Evolutionary conservation across 2,797 vertebrate genomes (phyloP).

Genomic region (Acanthis flammea): DNA sequence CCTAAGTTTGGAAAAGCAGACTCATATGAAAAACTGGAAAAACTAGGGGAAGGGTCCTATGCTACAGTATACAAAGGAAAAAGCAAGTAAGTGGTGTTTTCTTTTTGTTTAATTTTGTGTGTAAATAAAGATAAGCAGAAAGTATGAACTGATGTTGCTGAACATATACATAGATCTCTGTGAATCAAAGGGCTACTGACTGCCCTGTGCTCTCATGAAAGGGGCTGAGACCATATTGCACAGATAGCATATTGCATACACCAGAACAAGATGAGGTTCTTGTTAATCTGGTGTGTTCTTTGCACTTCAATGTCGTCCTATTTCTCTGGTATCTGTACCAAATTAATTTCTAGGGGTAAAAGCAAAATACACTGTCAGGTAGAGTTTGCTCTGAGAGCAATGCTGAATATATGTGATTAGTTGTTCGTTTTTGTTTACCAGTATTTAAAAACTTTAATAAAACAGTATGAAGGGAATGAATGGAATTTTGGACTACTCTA

Average conservation of each 20-base stretch:
- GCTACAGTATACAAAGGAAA: slow-evolving; percentile 98
- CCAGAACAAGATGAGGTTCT: not conserved
- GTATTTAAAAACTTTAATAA: not conserved
- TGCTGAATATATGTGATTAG: not conserved
- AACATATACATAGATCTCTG: not conserved
- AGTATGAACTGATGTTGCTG: not conserved
- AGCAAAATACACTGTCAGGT: not conserved
- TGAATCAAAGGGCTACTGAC: not conserved
- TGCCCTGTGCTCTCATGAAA: not conserved
- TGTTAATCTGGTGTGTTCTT: not conserved
- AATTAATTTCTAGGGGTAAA: not conserved
- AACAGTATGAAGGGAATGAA: not conserved
- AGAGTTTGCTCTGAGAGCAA: not conserved
- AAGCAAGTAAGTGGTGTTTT: slow-evolving; percentile 89
- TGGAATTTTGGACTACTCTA: not conserved
- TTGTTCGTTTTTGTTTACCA: not conserved
- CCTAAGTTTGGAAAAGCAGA: slow-evolving; percentile 98
- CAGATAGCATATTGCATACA: not conserved
- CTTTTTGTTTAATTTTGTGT: not conserved
- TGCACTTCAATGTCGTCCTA: not conserved
- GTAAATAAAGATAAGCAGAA: not conserved
- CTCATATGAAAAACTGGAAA: slow-evolving; percentile 97
- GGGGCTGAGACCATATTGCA: not conserved
- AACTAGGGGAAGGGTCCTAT: slow-evolving; percentile 95
- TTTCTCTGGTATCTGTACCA: not conserved